Conservation (phyloP, 2,888 invertebrate genomes). For the Amphimallon solstitiale region DNA sequence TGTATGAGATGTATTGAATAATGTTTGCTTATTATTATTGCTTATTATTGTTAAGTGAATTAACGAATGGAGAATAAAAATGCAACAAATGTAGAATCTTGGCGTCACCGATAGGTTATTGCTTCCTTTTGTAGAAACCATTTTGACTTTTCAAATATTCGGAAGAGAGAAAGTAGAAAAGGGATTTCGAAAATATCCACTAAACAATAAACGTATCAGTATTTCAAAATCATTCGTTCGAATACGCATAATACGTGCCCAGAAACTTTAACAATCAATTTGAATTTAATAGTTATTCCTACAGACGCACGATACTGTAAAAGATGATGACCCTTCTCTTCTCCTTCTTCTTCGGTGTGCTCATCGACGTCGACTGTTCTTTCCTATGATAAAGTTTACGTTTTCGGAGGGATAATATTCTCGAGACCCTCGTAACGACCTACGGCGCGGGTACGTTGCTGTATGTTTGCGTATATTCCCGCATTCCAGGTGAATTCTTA, state of each 20-base stretch:
- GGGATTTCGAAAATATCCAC: too few species aligned
- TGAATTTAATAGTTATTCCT: slow-evolving; percentile 5
- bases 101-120: too few species aligned
- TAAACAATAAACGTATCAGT: too few species aligned
- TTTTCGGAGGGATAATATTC: not conserved
- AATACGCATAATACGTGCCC: slow-evolving; percentile 13
- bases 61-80: too few species aligned
- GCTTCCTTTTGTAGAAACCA: too few species aligned
- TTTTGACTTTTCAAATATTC: too few species aligned
- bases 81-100: too few species aligned
- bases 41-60: too few species aligned
- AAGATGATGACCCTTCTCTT: slow-evolving; percentile 13
- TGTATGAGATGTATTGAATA: too few species aligned
- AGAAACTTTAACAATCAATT: slow-evolving; percentile 18
- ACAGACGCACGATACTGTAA: slow-evolving; percentile 6
- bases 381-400: slow-evolving; percentile 9
- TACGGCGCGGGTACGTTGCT: not conserved
- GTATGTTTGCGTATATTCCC: slow-evolving; percentile 3
- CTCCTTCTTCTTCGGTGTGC: not conserved
- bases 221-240: not conserved
- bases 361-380: not conserved
- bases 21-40: too few species aligned
- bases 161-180: too few species aligned
- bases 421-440: too few species aligned
- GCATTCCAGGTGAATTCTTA: slow-evolving; percentile 37